phyloP scores from a whole-genome alignment of 2,888 invertebrate genomes.

The Mimachlamys varia region DNA sequence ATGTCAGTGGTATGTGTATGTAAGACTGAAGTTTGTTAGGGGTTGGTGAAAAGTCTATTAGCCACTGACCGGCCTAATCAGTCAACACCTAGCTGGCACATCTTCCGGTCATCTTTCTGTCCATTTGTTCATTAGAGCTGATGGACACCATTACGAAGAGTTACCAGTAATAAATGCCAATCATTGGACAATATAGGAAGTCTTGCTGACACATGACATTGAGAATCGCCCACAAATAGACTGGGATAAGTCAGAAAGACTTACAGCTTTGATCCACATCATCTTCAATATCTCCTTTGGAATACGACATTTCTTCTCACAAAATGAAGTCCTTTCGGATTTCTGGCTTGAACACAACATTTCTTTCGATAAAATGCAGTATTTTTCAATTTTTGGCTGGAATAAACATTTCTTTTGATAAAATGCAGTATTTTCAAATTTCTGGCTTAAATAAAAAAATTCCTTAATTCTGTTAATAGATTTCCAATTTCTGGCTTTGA shows the following conservation, averaged over 20 bases:
- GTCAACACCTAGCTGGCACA: not conserved
- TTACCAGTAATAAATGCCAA: slow-evolving; percentile 3
- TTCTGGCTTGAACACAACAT: too few relatives aligned
- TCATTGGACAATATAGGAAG: not conserved
- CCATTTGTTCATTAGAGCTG: slow-evolving; percentile 12
- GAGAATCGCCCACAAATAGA: not conserved
- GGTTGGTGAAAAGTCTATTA: not conserved
- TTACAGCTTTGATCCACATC: not conserved
- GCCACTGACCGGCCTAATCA: not conserved
- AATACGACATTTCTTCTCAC: too few relatives aligned
- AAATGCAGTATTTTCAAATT: too few relatives aligned
- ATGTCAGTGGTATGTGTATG: not conserved
- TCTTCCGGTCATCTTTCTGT: slow-evolving; percentile 8
- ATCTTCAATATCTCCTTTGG: too few relatives aligned
- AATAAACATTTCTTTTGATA: too few relatives aligned
- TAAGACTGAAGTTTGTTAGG: not conserved
- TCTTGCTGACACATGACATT: not conserved
- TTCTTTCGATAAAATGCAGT: too few relatives aligned
- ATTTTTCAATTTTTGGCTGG: too few relatives aligned
- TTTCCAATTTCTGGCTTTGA: too few relatives aligned
- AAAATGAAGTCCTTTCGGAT: too few relatives aligned
- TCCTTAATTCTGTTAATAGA: too few relatives aligned
- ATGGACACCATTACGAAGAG: slow-evolving; percentile 14
- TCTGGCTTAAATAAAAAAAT: too few relatives aligned
- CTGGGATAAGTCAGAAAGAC: not conserved